A percentile compares a stretch with the other conserved stretches of the same genome.
phyloP scores from a whole-genome alignment of 2,888 invertebrate species.

The Miltochrista miniata region DNA sequence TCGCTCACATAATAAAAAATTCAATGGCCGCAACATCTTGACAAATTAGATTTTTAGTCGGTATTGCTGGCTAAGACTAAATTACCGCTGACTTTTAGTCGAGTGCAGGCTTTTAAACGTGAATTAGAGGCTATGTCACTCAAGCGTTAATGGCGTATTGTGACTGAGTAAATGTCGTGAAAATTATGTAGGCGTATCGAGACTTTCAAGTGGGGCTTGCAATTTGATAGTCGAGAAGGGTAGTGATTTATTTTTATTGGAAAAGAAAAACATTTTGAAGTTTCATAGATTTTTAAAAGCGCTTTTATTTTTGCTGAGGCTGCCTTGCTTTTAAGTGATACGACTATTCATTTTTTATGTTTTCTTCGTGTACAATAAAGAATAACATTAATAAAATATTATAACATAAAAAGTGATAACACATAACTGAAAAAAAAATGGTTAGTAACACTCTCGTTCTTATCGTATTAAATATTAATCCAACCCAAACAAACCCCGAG shows the following conservation, averaged over 20 bases:
- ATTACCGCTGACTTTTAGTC: constrained; percentile 79
- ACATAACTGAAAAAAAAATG: not conserved
- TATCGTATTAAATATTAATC: constrained; percentile 34
- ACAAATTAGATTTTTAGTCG: constrained; percentile 81
- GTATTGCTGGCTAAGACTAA: constrained; percentile 78
- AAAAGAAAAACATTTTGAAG: too few species aligned
- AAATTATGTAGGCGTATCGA: constrained; percentile 69
- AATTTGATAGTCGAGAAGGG: constrained; percentile 27
- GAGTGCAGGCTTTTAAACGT: constrained; percentile 82
- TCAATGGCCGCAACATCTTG: constrained; percentile 62
- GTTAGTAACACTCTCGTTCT: constrained; percentile 5
- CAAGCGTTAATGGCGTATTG: constrained; percentile 79
- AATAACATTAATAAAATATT: not conserved
- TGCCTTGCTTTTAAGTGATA: too few species aligned
- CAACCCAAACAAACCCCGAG: constrained; percentile 36
- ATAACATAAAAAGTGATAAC: not conserved
- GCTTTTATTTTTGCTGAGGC: too few species aligned
- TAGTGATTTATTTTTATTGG: constrained; percentile 18
- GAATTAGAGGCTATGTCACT: constrained; percentile 78
- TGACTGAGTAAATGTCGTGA: constrained; percentile 75
- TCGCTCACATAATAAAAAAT: constrained; percentile 35
- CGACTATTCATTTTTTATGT: too few species aligned
- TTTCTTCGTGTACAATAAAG: too few species aligned
- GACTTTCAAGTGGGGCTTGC: constrained; percentile 40
- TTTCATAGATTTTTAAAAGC: too few species aligned